Percentiles rank a stretch among this genome's conserved stretches.
Conservation (phyloP, 92 coral and sea anemone genomes). For the Paragorgia papillata region DNA sequence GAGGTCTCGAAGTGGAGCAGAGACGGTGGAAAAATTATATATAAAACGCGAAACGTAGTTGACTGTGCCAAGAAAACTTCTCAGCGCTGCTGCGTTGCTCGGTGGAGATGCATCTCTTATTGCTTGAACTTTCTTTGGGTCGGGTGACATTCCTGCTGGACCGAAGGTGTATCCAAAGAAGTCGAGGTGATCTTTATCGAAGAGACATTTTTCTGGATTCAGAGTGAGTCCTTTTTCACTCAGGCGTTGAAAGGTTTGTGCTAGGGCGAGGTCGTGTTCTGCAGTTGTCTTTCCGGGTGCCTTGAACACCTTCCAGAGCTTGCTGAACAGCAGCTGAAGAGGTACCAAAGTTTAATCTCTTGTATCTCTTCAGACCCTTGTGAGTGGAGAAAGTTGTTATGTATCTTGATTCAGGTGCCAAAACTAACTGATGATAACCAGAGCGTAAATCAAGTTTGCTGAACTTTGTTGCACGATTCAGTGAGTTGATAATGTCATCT, state of each 20-base stretch:
- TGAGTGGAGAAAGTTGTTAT: not conserved
- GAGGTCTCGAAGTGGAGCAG: not conserved
- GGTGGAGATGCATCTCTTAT: conserved; percentile 34
- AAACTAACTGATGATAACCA: not conserved
- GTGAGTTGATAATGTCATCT: not conserved
- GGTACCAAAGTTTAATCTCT: not conserved
- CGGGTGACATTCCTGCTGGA: conserved; percentile 52
- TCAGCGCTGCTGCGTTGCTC: too few species aligned
- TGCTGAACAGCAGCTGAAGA: conserved; percentile 38
- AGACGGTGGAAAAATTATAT: not conserved
- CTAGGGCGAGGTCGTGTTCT: conserved; percentile 54
- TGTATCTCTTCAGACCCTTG: not conserved
- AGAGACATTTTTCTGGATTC: conserved; percentile 48
- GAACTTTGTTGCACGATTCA: not conserved
- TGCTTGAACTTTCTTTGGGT: conserved; percentile 53
- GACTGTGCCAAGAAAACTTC: conserved; percentile 64
- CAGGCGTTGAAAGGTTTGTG: conserved; percentile 42
- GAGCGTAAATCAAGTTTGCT: not conserved
- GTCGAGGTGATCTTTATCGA: conserved; percentile 45
- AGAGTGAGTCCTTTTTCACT: conserved; percentile 54
- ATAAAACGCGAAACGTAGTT: conserved; percentile 30
- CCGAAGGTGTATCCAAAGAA: conserved; percentile 58
- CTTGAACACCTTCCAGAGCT: conserved; percentile 47
- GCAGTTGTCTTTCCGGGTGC: conserved; percentile 50
- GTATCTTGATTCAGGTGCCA: not conserved